Base-by-base conservation (phyloP, 2,888 invertebrate species). In the Tillus elongatus region DNA sequence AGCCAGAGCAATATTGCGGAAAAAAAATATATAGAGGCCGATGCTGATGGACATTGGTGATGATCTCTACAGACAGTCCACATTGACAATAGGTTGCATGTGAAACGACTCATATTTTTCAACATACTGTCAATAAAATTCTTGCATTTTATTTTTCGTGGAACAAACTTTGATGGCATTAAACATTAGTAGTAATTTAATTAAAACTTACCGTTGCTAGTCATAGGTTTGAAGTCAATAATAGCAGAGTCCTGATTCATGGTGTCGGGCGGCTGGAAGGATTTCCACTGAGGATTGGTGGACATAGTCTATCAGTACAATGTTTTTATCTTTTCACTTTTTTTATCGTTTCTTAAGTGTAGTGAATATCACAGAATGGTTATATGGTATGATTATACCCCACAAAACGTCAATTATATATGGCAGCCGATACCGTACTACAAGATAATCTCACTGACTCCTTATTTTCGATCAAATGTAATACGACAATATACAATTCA, bases 201-300 rank as follows among this genome's bases (percentile, higher is more conserved):
- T 29, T n/a, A 13, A 15, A 15, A 38, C 56, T 57, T 52, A 61
- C 64, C 63, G 51, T 63, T 64, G 53, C 63, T 69, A 61, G 77
- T 76, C 70, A 82, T 74, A 60, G 82, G 78, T 71, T 86, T 79
- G 68, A 80, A 84, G 64, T 86, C 84, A 64, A 85, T 77, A 70
- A 85, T 79, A 63, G 84, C 78, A 58, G 78, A 74, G 68, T 86
- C 82, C 64, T 82, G 77, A 71, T 80, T 80, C 74, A 81, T 78
- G 74, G 78, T 76, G 54, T 65, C 64, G 72, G 85, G 83, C 83
- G 87, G 83, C 79, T 87, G 86, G 82, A 86, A 85, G 70, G 79
- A 77, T 75, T 82, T 83, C 83, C 83, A 84, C 82, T 84, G 83
- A 81, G 82, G 78, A 81, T 83, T 82, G 70, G 74, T 80, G 69